A percentile compares a stretch with the other conserved stretches of the same genome.
Evolutionary conservation across 2,888 invertebrate genomes (phyloP).

Genomic region (Ligdia adustata): DNA sequence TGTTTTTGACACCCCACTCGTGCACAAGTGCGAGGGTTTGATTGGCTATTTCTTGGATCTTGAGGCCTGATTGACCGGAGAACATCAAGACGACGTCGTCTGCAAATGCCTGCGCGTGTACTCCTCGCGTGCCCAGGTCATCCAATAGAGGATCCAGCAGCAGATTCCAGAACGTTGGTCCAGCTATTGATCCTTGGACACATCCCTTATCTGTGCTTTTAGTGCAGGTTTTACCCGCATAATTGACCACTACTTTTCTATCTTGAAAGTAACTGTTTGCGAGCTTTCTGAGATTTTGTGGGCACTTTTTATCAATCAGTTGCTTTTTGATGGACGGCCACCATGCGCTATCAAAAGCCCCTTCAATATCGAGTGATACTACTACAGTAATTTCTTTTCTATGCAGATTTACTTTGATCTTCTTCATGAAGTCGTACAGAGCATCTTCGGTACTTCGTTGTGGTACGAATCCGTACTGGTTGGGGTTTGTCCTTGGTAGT

Average conservation of each 20-base stretch:
- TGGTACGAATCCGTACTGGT: constrained; percentile 12
- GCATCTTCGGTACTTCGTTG: background rate
- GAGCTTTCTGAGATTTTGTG: background rate
- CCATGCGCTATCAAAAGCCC: background rate
- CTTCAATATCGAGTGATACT: background rate
- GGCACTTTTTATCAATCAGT: background rate
- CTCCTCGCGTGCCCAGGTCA: background rate
- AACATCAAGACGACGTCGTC: background rate
- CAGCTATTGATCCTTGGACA: background rate
- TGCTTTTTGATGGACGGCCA: background rate
- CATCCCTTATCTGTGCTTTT: background rate
- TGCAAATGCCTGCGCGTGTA: background rate
- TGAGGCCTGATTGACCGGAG: no score
- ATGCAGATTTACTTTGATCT: background rate
- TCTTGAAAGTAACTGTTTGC: background rate
- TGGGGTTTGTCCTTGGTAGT: background rate
- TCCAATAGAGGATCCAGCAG: background rate
- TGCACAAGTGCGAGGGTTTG: background rate
- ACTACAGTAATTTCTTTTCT: background rate
- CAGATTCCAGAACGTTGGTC: background rate
- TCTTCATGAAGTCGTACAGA: background rate
- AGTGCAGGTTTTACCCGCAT: background rate
- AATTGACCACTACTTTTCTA: background rate
- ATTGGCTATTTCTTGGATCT: background rate
- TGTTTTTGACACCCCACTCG: background rate